phyloP scores from a whole-genome alignment of 2,797 vertebrate genomes.

The Carcharodon carcharias region DNA sequence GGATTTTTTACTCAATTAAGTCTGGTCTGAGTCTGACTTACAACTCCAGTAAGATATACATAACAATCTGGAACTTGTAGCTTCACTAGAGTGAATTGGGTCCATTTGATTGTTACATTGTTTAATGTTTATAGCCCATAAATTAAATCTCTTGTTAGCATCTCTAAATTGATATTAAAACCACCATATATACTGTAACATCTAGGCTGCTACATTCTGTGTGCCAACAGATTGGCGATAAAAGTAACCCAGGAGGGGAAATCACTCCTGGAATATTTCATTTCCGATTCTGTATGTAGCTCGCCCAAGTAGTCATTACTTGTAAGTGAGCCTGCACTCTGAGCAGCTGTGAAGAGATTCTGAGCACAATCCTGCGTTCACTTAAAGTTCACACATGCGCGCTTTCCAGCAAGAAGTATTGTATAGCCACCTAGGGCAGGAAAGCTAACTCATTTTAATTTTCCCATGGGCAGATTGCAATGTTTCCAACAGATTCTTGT shows the following conservation, averaged over 20 bases:
- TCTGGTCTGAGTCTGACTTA: background rate
- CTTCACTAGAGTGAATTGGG: background rate
- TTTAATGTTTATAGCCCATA: background rate
- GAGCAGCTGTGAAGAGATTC: background rate
- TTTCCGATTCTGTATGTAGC: background rate
- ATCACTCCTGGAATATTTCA: background rate
- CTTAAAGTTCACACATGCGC: background rate
- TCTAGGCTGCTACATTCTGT: background rate
- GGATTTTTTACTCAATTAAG: background rate
- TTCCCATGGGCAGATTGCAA: background rate
- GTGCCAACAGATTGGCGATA: background rate
- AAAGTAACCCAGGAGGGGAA: background rate
- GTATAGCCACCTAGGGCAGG: background rate
- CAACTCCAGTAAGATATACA: background rate
- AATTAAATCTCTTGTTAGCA: background rate
- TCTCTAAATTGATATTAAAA: background rate
- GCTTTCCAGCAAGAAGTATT: background rate
- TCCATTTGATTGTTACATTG: background rate
- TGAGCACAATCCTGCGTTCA: background rate
- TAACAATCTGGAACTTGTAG: background rate
- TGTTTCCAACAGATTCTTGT: background rate
- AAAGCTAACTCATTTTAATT: background rate
- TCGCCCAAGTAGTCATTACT: background rate
- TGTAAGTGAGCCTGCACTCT: background rate
- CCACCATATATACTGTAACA: background rate